Base-by-base conservation (phyloP, 2,888 invertebrate genomes). In the Macrophya annulata region DNA sequence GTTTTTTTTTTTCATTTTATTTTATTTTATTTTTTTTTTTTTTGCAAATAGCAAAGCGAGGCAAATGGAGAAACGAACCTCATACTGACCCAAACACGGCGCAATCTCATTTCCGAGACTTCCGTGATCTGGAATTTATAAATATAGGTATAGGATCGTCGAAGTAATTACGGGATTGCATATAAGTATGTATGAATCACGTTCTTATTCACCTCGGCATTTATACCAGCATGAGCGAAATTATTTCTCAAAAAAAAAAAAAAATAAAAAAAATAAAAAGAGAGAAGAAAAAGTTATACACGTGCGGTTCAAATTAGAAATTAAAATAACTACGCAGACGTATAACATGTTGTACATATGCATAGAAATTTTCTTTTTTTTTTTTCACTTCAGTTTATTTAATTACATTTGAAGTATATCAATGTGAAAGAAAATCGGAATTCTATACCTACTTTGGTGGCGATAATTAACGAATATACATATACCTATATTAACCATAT, bases 91-190 rank as follows among this genome's bases (percentile, higher is more conserved):
- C 51, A 31, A 31, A 25, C 37, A 45, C 45, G 31, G 31, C 43
- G 51, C 55, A n/a, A 51, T 77, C 37, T 55, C 17, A 51, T 51
- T 55, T 77, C 77, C 17, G 4, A 55, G 77, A 77, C 77, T 77
- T 77, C 77, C 48, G 55, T 77, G 77, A 77, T 77, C 31, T 55
- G 77, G 77, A 77, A 77, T 77, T 77, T 77, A 31, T 51, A 37
- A 55, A 77, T 77, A 48, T 17, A 72, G 51, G 51, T n/a, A 31
- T 5, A 68, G 2, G 4, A 68, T 71, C 15, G 8, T 76, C 25
- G 55, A 31, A 77, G 51, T 37, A 55, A 77, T 77, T 37, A 77
- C 77, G 25, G 2, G 51, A 77, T 31, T 77, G 77, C 21, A 74
- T 48, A 43, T 76, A n/a, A 6, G 9, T 17, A 21, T 10, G 55